A percentile compares a stretch with the other conserved stretches of the same genome.
Conservation (phyloP, 2,888 invertebrate species). For the Hesperia comma region DNA sequence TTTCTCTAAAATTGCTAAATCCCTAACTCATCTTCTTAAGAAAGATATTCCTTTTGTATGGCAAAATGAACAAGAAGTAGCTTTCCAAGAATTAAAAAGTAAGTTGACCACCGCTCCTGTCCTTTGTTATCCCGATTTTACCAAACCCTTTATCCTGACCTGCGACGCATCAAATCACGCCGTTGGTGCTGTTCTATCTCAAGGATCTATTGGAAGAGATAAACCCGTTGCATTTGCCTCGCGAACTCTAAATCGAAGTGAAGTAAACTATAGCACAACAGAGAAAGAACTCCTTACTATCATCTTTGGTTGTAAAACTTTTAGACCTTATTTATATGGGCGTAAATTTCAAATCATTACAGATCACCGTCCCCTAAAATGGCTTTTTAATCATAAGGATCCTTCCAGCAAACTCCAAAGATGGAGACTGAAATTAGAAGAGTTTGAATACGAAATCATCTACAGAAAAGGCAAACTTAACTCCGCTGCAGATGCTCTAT, state of each 20-base stretch:
- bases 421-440: no score
- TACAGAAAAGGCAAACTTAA: no score
- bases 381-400: no score
- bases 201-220: constrained; percentile 42
- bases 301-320: constrained; percentile 39
- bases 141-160: constrained; percentile 44
- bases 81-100: constrained; percentile 42
- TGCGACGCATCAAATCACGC: constrained; percentile 51
- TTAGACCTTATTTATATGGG: constrained; percentile 10
- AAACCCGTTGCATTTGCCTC: constrained; percentile 32
- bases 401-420: no score
- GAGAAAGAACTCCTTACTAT: constrained; percentile 40
- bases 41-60: constrained; percentile 40
- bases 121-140: constrained; percentile 55
- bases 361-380: no score
- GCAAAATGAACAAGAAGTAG: constrained; percentile 36
- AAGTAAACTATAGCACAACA: constrained; percentile 22
- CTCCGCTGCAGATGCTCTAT: no score
- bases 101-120: constrained; percentile 46
- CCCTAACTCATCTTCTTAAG: constrained; percentile 35
- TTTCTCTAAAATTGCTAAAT: constrained; percentile 48
- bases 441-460: no score
- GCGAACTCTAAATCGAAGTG: constrained; percentile 31
- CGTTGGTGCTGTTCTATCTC: constrained; percentile 48
- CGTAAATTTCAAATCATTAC: constrained; percentile 38